Evolutionary conservation across 2,888 invertebrate genomes (phyloP).

Genomic region (Ornithoptera priamus): DNA sequence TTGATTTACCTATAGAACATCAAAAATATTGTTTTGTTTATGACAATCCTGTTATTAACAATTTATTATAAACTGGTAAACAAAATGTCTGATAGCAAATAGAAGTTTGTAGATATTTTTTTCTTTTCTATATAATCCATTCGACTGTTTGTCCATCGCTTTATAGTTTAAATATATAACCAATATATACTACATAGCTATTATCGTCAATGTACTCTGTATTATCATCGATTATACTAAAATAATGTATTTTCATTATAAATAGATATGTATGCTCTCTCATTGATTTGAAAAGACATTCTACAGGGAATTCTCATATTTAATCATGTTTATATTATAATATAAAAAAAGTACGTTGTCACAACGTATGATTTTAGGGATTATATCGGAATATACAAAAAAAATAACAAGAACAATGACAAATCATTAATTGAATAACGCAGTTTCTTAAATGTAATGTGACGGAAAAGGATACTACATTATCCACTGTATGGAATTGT

Average conservation of each 20-base stretch:
- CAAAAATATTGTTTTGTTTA: too few relatives aligned
- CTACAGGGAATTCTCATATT: conserved; percentile 60
- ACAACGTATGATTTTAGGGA: neutral
- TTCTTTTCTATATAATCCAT: neutral
- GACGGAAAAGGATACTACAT: neutral
- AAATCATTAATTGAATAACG: neutral
- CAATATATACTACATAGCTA: neutral
- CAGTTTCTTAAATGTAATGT: neutral
- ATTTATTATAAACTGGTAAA: neutral
- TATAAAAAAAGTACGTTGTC: conserved; percentile 16
- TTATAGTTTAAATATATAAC: conserved; percentile 4
- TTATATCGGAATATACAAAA: neutral
- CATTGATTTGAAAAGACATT: conserved; percentile 61
- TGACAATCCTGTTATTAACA: neutral
- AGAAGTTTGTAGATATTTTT: neutral
- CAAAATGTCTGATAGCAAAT: neutral
- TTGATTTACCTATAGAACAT: too few relatives aligned
- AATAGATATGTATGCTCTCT: conserved; percentile 39
- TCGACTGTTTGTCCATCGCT: conserved; percentile 10
- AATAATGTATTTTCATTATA: conserved; percentile 19
- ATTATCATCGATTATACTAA: conserved; percentile 2
- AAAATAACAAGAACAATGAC: neutral
- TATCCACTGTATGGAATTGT: neutral
- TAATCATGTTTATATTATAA: conserved; percentile 26
- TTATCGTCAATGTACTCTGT: conserved; percentile 6